Conservation (phyloP, 2,888 invertebrate species). For the Horisme vitalbata region DNA sequence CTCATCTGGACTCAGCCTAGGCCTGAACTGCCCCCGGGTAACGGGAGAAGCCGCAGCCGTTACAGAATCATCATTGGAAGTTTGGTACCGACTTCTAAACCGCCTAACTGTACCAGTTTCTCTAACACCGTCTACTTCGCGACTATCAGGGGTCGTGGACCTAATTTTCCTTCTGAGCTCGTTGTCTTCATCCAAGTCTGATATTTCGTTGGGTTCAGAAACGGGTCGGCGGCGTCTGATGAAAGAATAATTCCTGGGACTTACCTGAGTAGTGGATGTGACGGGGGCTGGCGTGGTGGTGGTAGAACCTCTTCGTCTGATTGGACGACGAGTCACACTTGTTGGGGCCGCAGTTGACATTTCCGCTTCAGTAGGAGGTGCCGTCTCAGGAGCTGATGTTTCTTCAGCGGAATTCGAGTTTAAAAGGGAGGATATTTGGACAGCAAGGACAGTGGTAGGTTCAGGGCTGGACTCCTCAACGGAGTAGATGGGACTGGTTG, state of each 20-base stretch:
- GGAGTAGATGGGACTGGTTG: constrained; percentile 54
- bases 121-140: constrained; percentile 53
- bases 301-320: constrained; percentile 55
- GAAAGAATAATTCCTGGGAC: constrained; percentile 79
- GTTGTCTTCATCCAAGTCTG: constrained; percentile 56
- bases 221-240: constrained; percentile 69
- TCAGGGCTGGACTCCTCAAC: constrained; percentile 53
- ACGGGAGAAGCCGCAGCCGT: constrained; percentile 67
- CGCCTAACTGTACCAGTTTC: constrained; percentile 43
- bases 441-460: constrained; percentile 70
- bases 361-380: constrained; percentile 44
- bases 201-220: constrained; percentile 67
- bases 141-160: constrained; percentile 76
- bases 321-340: constrained; percentile 43
- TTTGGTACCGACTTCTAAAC: constrained; percentile 54
- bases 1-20: constrained; percentile 70
- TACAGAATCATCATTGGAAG: constrained; percentile 58
- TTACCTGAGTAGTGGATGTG: constrained; percentile 75
- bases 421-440: constrained; percentile 72
- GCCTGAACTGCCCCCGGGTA: constrained; percentile 60
- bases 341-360: constrained; percentile 43
- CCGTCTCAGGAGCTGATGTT: constrained; percentile 45
- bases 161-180: constrained; percentile 62
- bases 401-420: constrained; percentile 56
- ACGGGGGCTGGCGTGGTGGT: constrained; percentile 52